Base-by-base conservation (phyloP, 2,113 vertebrate genomes). In the Dasyprocta punctata region DNA sequence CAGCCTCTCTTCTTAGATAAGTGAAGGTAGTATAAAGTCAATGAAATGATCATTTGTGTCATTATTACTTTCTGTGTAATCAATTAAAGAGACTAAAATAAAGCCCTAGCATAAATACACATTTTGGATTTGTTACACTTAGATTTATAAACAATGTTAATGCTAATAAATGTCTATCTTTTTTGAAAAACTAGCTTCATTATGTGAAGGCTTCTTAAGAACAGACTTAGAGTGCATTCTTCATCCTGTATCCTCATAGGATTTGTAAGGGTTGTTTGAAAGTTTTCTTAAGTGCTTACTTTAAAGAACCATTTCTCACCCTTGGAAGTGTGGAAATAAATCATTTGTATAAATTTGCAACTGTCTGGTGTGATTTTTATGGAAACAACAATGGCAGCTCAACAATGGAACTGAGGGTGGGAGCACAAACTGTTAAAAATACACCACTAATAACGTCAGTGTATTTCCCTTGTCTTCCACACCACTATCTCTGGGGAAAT, bases 391-490 rank as follows among this genome's bases (percentile, higher is more conserved):
- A 97, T 94, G 94, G 85, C 77, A 78, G 78, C 95, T 97, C 97
- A 98, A 98, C 98, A 99, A 98, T 98, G 97, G 97, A 95, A 92
- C 75, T 0, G 78, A 98, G 98, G 98, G 98, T 97, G 97, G 98
- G 96, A 93, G 97, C 97, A 95, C 94, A 58, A 82, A 92, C 24
- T 19, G 97, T 98, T 99, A 98, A 98, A 99, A 99, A 99, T 99
- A 98, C 96, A 99, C 97, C 96, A 91, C 97, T 96, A 98, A 98
- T 92, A 93, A 98, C 98, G 98, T 99, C 99, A 99, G 94, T 81
- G 95, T 95, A 97, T 98, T 99, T 99, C 98, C 98, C 97, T 94
- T 98, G 96, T 98, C 98, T 98, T 98, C 98, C 97, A 98, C 97
- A 97, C 85, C 95, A 78, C 73, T 98, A 98, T 98, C 98, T 98